Base-by-base conservation (phyloP, 2,888 invertebrate genomes). In the Zeuzera pyrina region DNA sequence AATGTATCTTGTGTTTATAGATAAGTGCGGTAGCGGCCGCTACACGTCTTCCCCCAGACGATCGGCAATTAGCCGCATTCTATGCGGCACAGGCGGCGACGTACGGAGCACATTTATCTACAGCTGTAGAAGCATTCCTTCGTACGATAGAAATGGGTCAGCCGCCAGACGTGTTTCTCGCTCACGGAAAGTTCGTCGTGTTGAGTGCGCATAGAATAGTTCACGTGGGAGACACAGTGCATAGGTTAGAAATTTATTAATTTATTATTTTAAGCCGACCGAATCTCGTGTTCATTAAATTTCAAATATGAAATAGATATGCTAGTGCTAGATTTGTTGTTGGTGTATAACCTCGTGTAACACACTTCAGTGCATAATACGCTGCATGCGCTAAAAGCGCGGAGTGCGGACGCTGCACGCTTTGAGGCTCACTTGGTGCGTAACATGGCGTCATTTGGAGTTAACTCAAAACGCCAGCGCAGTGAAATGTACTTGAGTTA, bases 161-260 rank as follows among this genome's bases (percentile, higher is more conserved):
- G 63, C 95, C 96, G 22, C 97, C 98, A 0, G 94, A 94, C 71
- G 91, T 91, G 41, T 97, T 97, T 70, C 90, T 97, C 31, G 94
- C 95, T 8, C 94, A 96, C 64, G 94, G 95, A 31, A 97, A 97
- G 70, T 95, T 95, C 70, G 95, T 98, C 6, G 94, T 97, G 19
- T 86, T 98, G 29, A 94, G 94, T 63, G 97, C 96, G 14, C 97
- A 97, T 62, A 91, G 96, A 65, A 86, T 98, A 57, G 94, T 98
- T 12, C 93, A 94, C 62, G 96, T 97, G 39, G 97, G 97, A 30
- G 97, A 98, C 77, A 95, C 93, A 29, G 92, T 97, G 15, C 91
- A 95, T 65, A 73, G 78, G 79, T 79, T 39, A 38, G 35, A 33
- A 7, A 3, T 3, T 28, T 28, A n/a, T 26, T 28, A n/a, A 10